Conservation (phyloP, 37 sponge, comb jelly and placozoan genomes). For the Petrosia ficiformis region DNA sequence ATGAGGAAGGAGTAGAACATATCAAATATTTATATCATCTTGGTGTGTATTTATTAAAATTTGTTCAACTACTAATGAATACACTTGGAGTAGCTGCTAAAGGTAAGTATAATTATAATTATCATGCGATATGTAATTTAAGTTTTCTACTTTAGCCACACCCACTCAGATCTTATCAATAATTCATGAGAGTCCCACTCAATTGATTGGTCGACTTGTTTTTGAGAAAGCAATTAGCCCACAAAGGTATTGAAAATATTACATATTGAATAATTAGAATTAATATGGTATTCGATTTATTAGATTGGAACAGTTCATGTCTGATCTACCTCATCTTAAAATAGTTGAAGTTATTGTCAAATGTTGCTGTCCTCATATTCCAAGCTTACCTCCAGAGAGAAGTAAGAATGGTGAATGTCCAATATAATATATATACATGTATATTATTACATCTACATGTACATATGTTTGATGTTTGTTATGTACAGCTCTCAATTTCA, state of each 20-base stretch:
- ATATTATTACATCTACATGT: slow-evolving; percentile 5
- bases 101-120: background rate
- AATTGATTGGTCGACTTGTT: slow-evolving; percentile 64
- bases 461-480: background rate
- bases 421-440: background rate
- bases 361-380: slow-evolving; percentile 76
- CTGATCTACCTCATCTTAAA: slow-evolving; percentile 37
- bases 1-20: background rate
- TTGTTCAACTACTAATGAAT: slow-evolving; percentile 37
- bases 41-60: slow-evolving; percentile 34
- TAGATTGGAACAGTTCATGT: slow-evolving; percentile 31
- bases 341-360: slow-evolving; percentile 71
- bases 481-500: no score
- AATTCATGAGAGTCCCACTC: slow-evolving; percentile 72
- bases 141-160: background rate
- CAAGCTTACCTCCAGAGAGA: background rate
- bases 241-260: slow-evolving; percentile 13
- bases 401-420: background rate
- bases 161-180: slow-evolving; percentile 37
- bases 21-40: slow-evolving; percentile 36
- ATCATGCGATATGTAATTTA: background rate
- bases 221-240: slow-evolving; percentile 74
- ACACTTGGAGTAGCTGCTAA: slow-evolving; percentile 5
- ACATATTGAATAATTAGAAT: slow-evolving; percentile 1
- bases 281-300: background rate